phyloP scores from a whole-genome alignment of 2,113 vertebrate genomes.

The Spilogale gracilis region DNA sequence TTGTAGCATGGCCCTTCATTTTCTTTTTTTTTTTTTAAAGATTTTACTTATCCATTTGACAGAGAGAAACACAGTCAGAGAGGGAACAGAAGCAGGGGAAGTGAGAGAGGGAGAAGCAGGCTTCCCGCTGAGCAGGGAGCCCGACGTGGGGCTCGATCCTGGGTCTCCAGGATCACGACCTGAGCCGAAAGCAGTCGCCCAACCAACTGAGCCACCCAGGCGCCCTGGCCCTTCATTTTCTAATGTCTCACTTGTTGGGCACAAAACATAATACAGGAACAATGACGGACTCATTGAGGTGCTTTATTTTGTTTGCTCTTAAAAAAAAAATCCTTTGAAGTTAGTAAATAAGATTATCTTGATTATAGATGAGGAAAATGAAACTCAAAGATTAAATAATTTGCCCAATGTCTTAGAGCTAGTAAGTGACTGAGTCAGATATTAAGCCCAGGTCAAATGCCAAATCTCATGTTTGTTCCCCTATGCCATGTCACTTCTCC shows the following conservation, averaged over 20 bases:
- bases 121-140: too few species aligned
- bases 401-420: neutral
- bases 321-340: neutral
- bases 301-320: slow-evolving; percentile 26
- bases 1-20: neutral
- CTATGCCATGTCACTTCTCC: neutral
- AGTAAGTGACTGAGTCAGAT: slow-evolving; percentile 40
- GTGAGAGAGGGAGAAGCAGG: too few species aligned
- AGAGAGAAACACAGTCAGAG: too few species aligned
- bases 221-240: neutral
- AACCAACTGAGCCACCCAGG: too few species aligned
- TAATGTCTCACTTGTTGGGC: neutral
- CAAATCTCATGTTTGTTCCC: slow-evolving; percentile 3
- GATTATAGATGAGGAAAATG: slow-evolving; percentile 45
- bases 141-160: too few species aligned
- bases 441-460: neutral
- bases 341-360: neutral
- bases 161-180: too few species aligned
- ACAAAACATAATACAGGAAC: neutral
- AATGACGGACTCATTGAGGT: neutral
- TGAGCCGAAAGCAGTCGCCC: too few species aligned
- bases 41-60: too few species aligned
- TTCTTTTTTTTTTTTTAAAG: neutral
- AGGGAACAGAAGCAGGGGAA: too few species aligned
- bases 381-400: slow-evolving; percentile 47